Evolutionary conservation across 2,888 invertebrate species (phyloP).

Genomic region (Empis livida): DNA sequence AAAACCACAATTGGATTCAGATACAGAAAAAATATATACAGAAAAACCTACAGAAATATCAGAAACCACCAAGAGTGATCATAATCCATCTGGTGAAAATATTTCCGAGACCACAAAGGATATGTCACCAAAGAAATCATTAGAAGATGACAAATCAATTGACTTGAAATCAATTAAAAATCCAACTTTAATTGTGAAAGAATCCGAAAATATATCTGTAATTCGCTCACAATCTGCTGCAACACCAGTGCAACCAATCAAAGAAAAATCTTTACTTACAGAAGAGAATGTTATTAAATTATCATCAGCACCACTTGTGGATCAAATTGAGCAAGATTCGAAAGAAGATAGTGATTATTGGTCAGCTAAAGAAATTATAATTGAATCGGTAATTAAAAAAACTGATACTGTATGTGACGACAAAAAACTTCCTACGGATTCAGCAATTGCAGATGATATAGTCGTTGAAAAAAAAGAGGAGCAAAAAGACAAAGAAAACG

Average conservation of each 20-base stretch:
- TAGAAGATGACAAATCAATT: background rate
- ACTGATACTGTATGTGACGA: conserved; percentile 42
- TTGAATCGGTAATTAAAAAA: conserved; percentile 70
- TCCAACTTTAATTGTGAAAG: background rate
- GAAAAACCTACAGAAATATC: conserved; percentile 5
- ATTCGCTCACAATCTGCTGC: conserved; percentile 7
- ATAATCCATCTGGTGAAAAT: background rate
- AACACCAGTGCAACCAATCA: conserved; percentile 7
- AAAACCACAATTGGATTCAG: background rate
- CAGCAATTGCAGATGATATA: background rate
- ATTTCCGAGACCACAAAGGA: background rate
- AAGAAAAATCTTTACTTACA: conserved; percentile 20
- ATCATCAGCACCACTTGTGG: conserved; percentile 24
- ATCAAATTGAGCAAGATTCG: conserved; percentile 39
- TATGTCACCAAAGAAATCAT: too few species aligned
- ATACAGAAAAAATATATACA: background rate
- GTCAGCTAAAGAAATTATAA: conserved; percentile 67
- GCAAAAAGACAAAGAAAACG: background rate
- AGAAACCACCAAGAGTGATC: background rate
- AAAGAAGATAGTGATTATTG: conserved; percentile 64
- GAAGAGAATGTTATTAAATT: conserved; percentile 31
- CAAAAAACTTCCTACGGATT: background rate
- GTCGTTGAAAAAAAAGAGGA: conserved; percentile 18
- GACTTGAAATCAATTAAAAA: background rate
- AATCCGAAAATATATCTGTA: conserved; percentile 5